Base-by-base conservation (phyloP, 2,797 vertebrate species). In the Astyanax mexicanus region DNA sequence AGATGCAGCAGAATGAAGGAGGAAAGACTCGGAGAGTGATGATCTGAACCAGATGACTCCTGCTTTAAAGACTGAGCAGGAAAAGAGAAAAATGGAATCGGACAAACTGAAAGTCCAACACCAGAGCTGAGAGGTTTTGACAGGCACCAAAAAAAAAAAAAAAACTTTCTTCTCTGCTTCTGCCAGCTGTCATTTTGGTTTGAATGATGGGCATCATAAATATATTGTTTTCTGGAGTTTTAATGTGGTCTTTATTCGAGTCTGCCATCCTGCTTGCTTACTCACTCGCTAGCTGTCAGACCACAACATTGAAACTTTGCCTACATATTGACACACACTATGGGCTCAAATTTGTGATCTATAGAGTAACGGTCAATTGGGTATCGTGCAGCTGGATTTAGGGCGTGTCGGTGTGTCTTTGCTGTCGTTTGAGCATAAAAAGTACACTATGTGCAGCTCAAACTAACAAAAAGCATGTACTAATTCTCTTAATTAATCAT, bases 1-100 rank as follows among this genome's bases (percentile, higher is more conserved):
- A 40, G 54, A 60, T 27, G 66, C 45, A 69, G 58, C 17, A 23
- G 77, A 27, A 80, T 71, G 80, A 70, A 58, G 21, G 21, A 37
- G 64, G 45, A 86, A 44, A 49, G 27, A 47, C 13, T 70, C 64
- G 69, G 6, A 19, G 9, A 42, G 55, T 40, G 9, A 85, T 91
- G 89, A 92, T 91, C 79, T 2, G 78, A 92, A 88, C 86, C 92
- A 93, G 90, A 92, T 91, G 90, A 90, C 79, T 38, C 37, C 51
- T 23, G 0, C 74, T 81, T 78, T 62, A 86, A 84, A 84, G 79
- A 81, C 71, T 40, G 54, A 78, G 79, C 52, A 60, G 49, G 32
- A 67, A 82, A 55, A 32, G 79, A 80, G 74, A 6, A 9, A 60
- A 72, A 82, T 75, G 52, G 42, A 68, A 69, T 64, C n/a, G 11